Evolutionary conservation across 2,797 vertebrate species (phyloP), one percentile per base, ranked within the genome.

Genomic region (Atherinosoma microstoma): DNA sequence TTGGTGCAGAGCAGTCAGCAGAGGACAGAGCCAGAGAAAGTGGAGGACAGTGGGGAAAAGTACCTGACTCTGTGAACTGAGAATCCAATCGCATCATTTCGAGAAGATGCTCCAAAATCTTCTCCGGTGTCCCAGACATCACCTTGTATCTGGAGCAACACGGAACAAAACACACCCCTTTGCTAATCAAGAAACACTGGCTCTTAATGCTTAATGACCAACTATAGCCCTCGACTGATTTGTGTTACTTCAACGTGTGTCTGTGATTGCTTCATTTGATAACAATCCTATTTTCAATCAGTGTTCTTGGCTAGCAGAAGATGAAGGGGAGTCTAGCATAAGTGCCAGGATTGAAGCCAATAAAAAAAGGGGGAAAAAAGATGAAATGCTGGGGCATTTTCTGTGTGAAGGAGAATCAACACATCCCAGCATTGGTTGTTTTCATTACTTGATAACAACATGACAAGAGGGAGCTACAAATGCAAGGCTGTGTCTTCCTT

Each of bases 81-180:
- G 96, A 94, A 92, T 99, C 98, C 90, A 97, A 92, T 64, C 97
- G 96, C 95, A 98, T 96, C 34, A 97, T 99, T 94, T 99, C 97
- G 75, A 99, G 95, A 90, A 99, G 97, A 90, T 99, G 98, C 91
- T 99, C 98, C 94, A 99, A 94, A 93, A 99, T 98, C 95, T 99
- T 99, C 94, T 98, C 97, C 47, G 98, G 96, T 10, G 97, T 99
- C 91, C 98, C 98, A 75, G 96, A 97, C 96, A 99, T 99, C 90
- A 99, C 97, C 89, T 96, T 98, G 93, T 99, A 99, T 91, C 98
- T 99, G 83, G n/a, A 88, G 85, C 57, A 34, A 84, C 75, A 82
- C 40, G 57, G 78, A 82, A 80, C 64, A 67, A 85, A 85, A 71
- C 66, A 85, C 79, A 80, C 78, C 75, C 83, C 24, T 87, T 85